Evolutionary conservation across 2,797 vertebrate genomes (phyloP).

Genomic region (Bothrops alternatus): DNA sequence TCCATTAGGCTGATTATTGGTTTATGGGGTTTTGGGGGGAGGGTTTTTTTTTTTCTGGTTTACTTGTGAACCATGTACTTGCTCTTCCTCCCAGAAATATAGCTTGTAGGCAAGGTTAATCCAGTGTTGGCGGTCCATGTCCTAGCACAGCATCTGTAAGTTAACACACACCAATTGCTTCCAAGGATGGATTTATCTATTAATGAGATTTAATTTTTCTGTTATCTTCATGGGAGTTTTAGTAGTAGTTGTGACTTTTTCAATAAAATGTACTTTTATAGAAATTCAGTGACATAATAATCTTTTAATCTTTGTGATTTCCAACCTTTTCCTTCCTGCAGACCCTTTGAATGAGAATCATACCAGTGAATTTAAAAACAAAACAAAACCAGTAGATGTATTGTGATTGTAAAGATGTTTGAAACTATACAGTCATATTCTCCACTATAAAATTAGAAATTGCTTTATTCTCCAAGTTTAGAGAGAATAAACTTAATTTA

Average conservation of each 20-base stretch:
- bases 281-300: slow-evolving; percentile 68
- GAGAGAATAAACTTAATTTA: slow-evolving; percentile 50
- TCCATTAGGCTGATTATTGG: slow-evolving; percentile 74
- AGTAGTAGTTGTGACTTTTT: slow-evolving; percentile 68
- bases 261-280: slow-evolving; percentile 63
- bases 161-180: slow-evolving; percentile 92
- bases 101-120: slow-evolving; percentile 99
- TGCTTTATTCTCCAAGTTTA: slow-evolving; percentile 38
- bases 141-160: slow-evolving; percentile 99
- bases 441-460: slow-evolving; percentile 49
- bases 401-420: slow-evolving; percentile 49
- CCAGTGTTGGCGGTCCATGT: slow-evolving; percentile 96
- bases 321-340: slow-evolving; percentile 68
- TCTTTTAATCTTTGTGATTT: slow-evolving; percentile 70
- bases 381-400: slow-evolving; percentile 45
- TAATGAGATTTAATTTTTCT: slow-evolving; percentile 76
- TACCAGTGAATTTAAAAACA: background rate
- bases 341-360: slow-evolving; percentile 58
- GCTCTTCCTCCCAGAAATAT: slow-evolving; percentile 99
- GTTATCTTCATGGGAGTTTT: slow-evolving; percentile 78
- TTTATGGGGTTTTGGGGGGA: background rate
- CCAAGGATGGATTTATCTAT: slow-evolving; percentile 88
- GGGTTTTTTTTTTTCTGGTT: slow-evolving; percentile 74
- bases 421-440: slow-evolving; percentile 35
- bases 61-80: slow-evolving; percentile 98